Base-by-base conservation (phyloP, 2,888 invertebrate genomes). In the Polia nebulosa region DNA sequence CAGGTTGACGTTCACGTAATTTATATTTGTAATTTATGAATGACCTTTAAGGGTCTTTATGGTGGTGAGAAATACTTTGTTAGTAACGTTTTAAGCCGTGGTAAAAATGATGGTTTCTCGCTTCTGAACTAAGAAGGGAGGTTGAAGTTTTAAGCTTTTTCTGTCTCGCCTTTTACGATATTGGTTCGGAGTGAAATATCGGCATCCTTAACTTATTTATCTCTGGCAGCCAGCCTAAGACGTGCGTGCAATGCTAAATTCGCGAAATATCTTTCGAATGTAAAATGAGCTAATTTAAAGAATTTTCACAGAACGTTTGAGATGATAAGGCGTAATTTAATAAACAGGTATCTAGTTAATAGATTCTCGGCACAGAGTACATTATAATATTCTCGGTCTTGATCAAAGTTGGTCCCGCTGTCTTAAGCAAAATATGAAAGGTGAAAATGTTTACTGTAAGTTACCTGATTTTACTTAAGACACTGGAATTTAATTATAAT, bases 151-250 rank as follows among this genome's bases (percentile, higher is more conserved):
- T 88, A 88, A 89, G 81, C 87, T 86, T 78, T 86, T 86, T 86
- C 82, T 87, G 87, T 86, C 87, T 83, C 83, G 87, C 88, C 88
- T 89, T 90, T 93, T 89, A 92, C 89, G 91, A 90, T 92, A 93
- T 93, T 93, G 93, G 92, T 89, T 90, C 81, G 81, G 90, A 92
- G 91, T 93, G 91, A 93, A 93, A 92, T 92, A 93, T 92, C 88
- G 90, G 83, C 85, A 80, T 88, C 83, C 86, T 88, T 90, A 90
- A 91, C 93, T 91, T 93, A 93, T 93, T 93, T 93, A 93, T 93
- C 91, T 91, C 85, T 85, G 84, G 86, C 87, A 88, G 88, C 86
- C 85, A 90, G 88, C 86, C 84, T 84, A 69, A 80, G 86, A 93
- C 93, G 93, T 93, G 93, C 88, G 87, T 85, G 87, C 85, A 91